These are phyloP conservation scores for Stomorhina lunata DNA, from an alignment of 2,888 invertebrate genomes.

Conservation along the genomic window DNA sequence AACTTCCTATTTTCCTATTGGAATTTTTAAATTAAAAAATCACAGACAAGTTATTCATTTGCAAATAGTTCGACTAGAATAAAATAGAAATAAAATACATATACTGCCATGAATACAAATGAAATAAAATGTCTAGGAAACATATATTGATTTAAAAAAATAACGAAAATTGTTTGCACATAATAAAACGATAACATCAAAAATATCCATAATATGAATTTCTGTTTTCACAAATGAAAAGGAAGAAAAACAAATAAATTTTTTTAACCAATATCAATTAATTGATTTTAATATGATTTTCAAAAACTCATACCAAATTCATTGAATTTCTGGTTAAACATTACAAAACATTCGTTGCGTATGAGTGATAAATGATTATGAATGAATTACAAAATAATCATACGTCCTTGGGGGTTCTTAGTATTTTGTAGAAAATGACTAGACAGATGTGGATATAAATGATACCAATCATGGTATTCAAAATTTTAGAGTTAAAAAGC, in stretches of 20 bases:
- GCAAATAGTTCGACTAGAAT: not conserved
- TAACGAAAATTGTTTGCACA: not conserved
- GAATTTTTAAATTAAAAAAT: conserved; percentile 24
- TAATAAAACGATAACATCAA: not conserved
- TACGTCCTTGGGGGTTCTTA: too few relatives aligned
- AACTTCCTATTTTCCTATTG: not conserved
- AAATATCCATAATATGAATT: not conserved
- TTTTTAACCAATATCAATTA: not conserved
- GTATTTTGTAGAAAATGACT: too few relatives aligned
- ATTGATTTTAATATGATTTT: not conserved
- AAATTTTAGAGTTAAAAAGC: too few relatives aligned
- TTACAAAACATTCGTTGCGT: too few relatives aligned
- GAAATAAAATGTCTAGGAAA: not conserved
- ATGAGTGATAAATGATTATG: not conserved
- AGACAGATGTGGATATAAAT: too few relatives aligned
- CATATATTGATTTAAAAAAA: not conserved
- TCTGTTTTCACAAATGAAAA: not conserved
- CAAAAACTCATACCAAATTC: not conserved
- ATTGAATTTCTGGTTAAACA: not conserved
- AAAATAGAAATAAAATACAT: not conserved
- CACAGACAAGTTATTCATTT: not conserved
- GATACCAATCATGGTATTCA: too few relatives aligned
- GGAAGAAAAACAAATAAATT: not conserved
- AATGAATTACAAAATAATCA: not conserved
- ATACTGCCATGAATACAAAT: not conserved